phyloP scores from a whole-genome alignment of 2,888 invertebrate species.

The Xiphydria camelus region DNA sequence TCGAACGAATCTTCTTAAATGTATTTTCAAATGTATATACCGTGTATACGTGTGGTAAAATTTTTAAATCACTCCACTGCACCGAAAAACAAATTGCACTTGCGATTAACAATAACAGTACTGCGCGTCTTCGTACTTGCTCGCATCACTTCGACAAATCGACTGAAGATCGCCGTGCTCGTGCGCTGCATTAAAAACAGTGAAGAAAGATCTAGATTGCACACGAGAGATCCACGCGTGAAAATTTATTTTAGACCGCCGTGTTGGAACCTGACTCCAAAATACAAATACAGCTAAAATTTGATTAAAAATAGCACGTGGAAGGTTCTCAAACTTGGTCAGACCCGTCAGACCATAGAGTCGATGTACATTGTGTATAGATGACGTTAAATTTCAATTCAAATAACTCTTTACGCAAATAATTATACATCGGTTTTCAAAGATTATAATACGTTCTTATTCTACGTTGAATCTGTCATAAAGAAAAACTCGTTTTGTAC shows the following conservation, averaged over 20 bases:
- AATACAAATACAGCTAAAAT: slow-evolving; percentile 19
- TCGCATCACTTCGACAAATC: slow-evolving; percentile 5
- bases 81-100: not conserved
- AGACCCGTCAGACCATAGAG: too few species aligned
- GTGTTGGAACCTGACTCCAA: slow-evolving; percentile 25
- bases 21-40: not conserved
- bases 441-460: too few species aligned
- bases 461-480: too few species aligned
- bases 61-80: not conserved
- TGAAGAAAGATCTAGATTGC: slow-evolving; percentile 38
- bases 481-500: too few species aligned
- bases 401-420: too few species aligned
- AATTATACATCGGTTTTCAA: too few species aligned
- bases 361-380: too few species aligned
- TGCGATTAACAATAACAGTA: not conserved
- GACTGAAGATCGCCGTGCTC: slow-evolving; percentile 18
- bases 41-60: not conserved
- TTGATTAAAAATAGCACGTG: slow-evolving; percentile 30
- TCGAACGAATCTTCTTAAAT: not conserved
- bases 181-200: slow-evolving; percentile 35
- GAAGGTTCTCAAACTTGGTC: too few species aligned
- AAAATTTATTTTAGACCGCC: slow-evolving; percentile 44
- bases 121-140: not conserved
- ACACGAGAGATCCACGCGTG: slow-evolving; percentile 30
- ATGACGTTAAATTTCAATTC: too few species aligned